These are phyloP conservation scores for Herminia tarsipennalis DNA, from an alignment of 2,888 invertebrate species.

Conservation along the genomic window DNA sequence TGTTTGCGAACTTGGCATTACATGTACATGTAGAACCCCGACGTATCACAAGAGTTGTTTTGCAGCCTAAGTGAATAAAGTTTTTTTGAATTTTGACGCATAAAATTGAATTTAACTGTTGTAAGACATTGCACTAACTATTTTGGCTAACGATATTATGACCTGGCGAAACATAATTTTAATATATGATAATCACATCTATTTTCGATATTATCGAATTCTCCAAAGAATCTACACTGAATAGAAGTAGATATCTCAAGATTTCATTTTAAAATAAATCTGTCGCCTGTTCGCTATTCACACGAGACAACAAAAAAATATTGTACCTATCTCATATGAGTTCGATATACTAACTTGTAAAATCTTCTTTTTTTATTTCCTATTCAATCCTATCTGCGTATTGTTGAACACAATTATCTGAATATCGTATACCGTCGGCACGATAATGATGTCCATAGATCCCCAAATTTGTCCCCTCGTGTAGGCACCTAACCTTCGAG, in stretches of 20 bases:
- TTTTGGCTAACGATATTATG: too few relatives aligned
- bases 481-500: conserved; percentile 30
- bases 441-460: conserved; percentile 42
- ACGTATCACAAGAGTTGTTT: too few relatives aligned
- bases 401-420: conserved; percentile 28
- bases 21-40: too few relatives aligned
- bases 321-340: conserved; percentile 27
- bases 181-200: too few relatives aligned
- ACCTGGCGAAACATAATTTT: too few relatives aligned
- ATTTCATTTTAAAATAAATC: conserved; percentile 40
- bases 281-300: conserved; percentile 34
- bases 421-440: conserved; percentile 22
- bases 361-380: conserved; percentile 20
- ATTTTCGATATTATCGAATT: too few relatives aligned
- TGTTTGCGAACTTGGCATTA: too few relatives aligned
- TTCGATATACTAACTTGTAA: conserved; percentile 12
- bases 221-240: conserved; percentile 12
- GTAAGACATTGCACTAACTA: too few relatives aligned
- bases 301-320: conserved; percentile 40
- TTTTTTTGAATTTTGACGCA: too few relatives aligned
- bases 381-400: conserved; percentile 17
- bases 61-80: too few relatives aligned
- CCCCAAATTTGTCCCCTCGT: conserved; percentile 39
- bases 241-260: conserved; percentile 20
- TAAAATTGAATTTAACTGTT: too few relatives aligned